Base-by-base conservation (phyloP, 2,113 vertebrate genomes). In the Cygnus buccinator region DNA sequence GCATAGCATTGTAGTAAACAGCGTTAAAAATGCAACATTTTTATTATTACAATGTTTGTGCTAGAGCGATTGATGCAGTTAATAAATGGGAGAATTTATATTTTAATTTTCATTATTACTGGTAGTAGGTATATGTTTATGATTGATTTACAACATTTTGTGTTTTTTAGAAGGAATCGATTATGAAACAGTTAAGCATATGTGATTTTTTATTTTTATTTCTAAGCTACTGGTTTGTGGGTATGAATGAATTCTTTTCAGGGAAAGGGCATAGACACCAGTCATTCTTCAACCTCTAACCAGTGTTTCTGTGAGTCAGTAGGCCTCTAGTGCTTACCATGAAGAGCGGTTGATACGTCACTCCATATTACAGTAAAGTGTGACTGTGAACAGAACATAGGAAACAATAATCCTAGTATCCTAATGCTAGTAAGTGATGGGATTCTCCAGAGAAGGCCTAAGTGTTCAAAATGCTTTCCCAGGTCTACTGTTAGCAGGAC, bases 291-390 rank as follows among this genome's bases (percentile, higher is more conserved):
- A 10, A 31, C 35, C 26, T 57, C 18, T 75, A 82, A 62, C 12
- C 19, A 11, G 20, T 44, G 0, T 18, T 28, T 78, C 78, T 71
- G 19, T 20, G 17, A 92, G 21, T 6, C 43, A 39, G 18, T 31
- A 54, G 6, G 54, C 19, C 9, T 50, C 35, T 63, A 7, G n/a
- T 50, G 31, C 37, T 52, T 33, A 33, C 17, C 15, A n/a, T 22
- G 19, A 35, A 59, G 31, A 39, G 8, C 14, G 14, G 11, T 77
- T 0, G 0, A 35, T 37, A 54, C 0, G 0, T 54, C 39, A 54
- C 28, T 25, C 8, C 43, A 5, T 58, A 61, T 41, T 73, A 37
- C 66, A 84, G 21, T 26, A 62, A 79, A 86, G 55, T 28, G 22
- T 65, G 43, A 20, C 39, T 80, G 5, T 68, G 29, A 66, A 91